Percentiles rank a stretch among this genome's conserved stretches.
phyloP scores from a whole-genome alignment of 35 echinoderm and acorn worm species.

The Eucidaris tribuloides region DNA sequence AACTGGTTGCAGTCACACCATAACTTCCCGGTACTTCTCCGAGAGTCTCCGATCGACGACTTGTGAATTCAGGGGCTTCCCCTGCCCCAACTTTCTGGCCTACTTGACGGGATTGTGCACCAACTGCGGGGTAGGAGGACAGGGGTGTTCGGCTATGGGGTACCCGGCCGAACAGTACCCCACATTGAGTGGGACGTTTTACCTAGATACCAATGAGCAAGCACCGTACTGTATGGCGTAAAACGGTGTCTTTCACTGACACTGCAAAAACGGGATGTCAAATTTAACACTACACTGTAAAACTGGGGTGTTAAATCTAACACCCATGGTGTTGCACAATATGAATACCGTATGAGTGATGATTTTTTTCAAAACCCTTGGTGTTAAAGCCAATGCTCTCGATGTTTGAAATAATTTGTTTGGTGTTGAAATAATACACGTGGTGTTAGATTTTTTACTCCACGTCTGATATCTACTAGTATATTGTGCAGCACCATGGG shows the following conservation, averaged over 20 bases:
- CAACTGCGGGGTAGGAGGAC: not conserved
- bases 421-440: no score
- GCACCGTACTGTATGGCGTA: slow-evolving; percentile 44
- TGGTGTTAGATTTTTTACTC: no score
- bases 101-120: slow-evolving; percentile 18
- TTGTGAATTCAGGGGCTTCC: slow-evolving; percentile 37
- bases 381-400: no score
- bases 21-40: slow-evolving; percentile 19
- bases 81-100: slow-evolving; percentile 35
- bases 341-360: no score
- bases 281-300: no score
- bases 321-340: no score
- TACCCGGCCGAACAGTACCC: not conserved
- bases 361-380: no score
- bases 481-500: no score
- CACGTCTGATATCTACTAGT: no score
- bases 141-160: slow-evolving; percentile 49
- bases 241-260: not conserved
- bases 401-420: no score
- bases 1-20: slow-evolving; percentile 34
- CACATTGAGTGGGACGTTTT: slow-evolving; percentile 29
- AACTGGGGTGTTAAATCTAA: no score
- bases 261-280: no score
- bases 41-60: slow-evolving; percentile 22
- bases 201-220: slow-evolving; percentile 23